Conservation (phyloP, 1,140 invertebrate species). For the Augochlora pura region DNA sequence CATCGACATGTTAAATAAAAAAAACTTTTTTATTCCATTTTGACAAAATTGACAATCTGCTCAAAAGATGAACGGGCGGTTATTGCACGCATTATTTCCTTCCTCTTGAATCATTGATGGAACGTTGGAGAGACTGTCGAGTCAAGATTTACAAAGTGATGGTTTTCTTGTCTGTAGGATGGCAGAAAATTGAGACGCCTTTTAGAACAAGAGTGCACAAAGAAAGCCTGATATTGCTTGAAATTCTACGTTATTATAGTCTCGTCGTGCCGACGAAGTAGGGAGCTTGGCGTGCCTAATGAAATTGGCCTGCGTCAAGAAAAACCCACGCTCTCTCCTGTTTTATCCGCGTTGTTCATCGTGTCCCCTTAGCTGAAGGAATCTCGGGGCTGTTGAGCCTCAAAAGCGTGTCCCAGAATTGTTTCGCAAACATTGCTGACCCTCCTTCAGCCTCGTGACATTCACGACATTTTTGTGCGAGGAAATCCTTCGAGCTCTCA, state of each 20-base stretch:
- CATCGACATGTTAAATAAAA: too few species aligned
- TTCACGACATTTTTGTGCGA: conserved; percentile 5
- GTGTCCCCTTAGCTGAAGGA: conserved; percentile 10
- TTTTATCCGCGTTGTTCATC: not conserved
- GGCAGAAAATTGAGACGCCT: not conserved
- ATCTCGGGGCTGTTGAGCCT: conserved; percentile 25
- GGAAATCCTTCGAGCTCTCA: not conserved
- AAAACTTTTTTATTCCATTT: too few species aligned
- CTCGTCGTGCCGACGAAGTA: not conserved
- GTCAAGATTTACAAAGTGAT: too few species aligned
- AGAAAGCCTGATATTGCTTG: not conserved
- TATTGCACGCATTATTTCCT: too few species aligned
- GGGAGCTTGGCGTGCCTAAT: conserved; percentile 36
- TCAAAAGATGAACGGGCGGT: too few species aligned
- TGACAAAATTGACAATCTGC: too few species aligned
- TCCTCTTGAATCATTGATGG: too few species aligned
- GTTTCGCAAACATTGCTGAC: conserved; percentile 39
- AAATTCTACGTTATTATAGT: not conserved
- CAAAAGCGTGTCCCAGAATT: conserved; percentile 23
- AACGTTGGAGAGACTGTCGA: too few species aligned
- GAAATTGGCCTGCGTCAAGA: conserved; percentile 42
- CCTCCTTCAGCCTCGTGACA: not conserved
- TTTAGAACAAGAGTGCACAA: not conserved
- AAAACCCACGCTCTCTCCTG: not conserved
- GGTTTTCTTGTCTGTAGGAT: not conserved